Evolutionary conservation across 2,797 vertebrate species (phyloP).

Genomic region (Hoplostethus atlanticus): DNA sequence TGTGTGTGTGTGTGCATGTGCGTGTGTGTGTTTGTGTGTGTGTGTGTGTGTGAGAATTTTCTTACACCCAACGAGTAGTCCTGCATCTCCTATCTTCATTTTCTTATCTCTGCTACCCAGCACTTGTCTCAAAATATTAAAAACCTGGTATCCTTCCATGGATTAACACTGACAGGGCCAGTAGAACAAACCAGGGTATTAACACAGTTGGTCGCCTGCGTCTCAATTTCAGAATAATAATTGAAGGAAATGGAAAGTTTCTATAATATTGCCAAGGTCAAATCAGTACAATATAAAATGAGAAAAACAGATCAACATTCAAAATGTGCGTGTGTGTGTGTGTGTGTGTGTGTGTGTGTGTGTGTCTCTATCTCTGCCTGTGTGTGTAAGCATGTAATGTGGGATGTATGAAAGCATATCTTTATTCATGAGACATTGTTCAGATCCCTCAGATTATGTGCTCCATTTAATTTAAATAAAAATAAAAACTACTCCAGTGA

Average conservation of each 20-base stretch:
- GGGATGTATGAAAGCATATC: slow-evolving; percentile 33
- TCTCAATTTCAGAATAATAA: slow-evolving; percentile 15
- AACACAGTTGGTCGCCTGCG: not conserved
- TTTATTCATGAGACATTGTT: slow-evolving; percentile 62
- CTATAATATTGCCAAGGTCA: not conserved
- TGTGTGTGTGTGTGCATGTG: slow-evolving; percentile 38
- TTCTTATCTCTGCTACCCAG: slow-evolving; percentile 13
- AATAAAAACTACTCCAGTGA: not conserved
- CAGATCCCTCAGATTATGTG: slow-evolving; percentile 33
- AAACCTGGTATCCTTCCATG: not conserved
- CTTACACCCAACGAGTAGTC: not conserved
- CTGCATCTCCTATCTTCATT: slow-evolving; percentile 19
- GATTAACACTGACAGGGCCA: not conserved
- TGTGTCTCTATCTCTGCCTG: not conserved
- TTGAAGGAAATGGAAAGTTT: slow-evolving; percentile 20
- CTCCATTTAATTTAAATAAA: slow-evolving; percentile 2
- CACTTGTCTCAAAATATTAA: slow-evolving; percentile 10
- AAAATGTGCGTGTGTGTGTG: not conserved
- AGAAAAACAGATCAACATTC: not conserved
- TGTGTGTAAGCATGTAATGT: slow-evolving; percentile 24
- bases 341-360: slow-evolving; percentile 8
- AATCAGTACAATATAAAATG: slow-evolving; percentile 5
- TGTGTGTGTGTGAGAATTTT: slow-evolving; percentile 5
- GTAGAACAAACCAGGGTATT: not conserved
- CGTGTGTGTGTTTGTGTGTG: slow-evolving; percentile 35